These are phyloP conservation scores for Macrotis lagotis DNA, from an alignment of 2,113 vertebrate species.

Conservation along the genomic window DNA sequence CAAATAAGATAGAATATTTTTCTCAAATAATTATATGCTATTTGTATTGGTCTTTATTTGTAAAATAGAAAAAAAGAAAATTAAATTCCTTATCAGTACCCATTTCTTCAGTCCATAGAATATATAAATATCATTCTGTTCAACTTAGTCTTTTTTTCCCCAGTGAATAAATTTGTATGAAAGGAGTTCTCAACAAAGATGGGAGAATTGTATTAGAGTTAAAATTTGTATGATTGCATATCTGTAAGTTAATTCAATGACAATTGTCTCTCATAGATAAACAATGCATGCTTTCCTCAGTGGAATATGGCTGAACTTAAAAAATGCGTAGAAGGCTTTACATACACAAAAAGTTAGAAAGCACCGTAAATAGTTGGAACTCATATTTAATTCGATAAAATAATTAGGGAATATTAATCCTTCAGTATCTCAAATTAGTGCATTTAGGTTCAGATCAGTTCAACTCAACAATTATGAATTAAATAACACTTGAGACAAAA, in stretches of 20 bases:
- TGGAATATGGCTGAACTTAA: neutral
- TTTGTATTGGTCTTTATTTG: neutral
- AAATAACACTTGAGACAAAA: neutral
- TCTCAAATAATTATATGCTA: constrained; percentile 17
- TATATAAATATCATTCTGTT: neutral
- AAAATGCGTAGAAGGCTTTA: neutral
- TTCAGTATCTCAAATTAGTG: neutral
- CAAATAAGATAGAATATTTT: neutral
- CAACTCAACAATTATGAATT: neutral
- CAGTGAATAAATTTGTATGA: neutral
- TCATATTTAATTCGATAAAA: neutral
- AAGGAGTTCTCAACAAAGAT: neutral
- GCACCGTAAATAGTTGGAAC: no score
- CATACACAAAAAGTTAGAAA: no score
- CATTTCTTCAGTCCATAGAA: neutral
- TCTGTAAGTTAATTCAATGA: neutral
- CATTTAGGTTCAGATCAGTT: neutral
- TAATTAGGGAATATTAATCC: neutral
- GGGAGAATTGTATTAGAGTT: neutral
- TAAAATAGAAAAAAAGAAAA: neutral
- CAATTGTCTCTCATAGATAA: neutral
- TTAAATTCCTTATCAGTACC: neutral
- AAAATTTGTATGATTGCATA: neutral
- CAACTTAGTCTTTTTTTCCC: neutral
- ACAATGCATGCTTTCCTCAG: neutral